These are phyloP conservation scores for Zaprionus taronus DNA, from an alignment of 1,140 invertebrate species.

Conservation along the genomic window DNA sequence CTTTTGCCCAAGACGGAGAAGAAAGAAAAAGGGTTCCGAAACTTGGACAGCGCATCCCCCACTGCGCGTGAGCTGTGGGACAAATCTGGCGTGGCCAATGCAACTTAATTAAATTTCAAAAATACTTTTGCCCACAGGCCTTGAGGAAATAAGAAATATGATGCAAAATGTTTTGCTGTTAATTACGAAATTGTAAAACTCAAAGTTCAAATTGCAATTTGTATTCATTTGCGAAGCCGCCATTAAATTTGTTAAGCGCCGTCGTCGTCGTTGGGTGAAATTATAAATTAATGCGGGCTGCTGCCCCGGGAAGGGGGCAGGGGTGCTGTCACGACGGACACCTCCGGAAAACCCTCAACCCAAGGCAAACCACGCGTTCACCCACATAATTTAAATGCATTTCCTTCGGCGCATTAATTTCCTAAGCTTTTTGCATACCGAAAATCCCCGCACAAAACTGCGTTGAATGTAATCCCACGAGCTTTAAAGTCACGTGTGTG, in stretches of 20 bases:
- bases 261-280: slow-evolving; percentile 45
- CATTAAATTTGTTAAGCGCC: slow-evolving; percentile 66
- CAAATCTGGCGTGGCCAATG: slow-evolving; percentile 79
- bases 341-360: slow-evolving; percentile 39
- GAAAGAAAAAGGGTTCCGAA: slow-evolving; percentile 56
- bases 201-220: slow-evolving; percentile 81
- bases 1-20: slow-evolving; percentile 63
- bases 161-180: slow-evolving; percentile 74
- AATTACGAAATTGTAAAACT: slow-evolving; percentile 79
- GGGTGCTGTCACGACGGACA: slow-evolving; percentile 64
- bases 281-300: slow-evolving; percentile 78
- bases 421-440: slow-evolving; percentile 78
- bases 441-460: slow-evolving; percentile 74
- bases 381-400: slow-evolving; percentile 81
- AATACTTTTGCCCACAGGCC: slow-evolving; percentile 59
- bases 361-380: slow-evolving; percentile 16
- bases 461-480: slow-evolving; percentile 78
- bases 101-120: slow-evolving; percentile 80
- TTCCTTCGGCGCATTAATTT: slow-evolving; percentile 81
- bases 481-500: slow-evolving; percentile 81
- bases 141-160: slow-evolving; percentile 60
- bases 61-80: slow-evolving; percentile 22
- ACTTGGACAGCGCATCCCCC: slow-evolving; percentile 3
- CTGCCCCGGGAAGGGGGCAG: slow-evolving; percentile 7
- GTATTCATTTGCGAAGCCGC: slow-evolving; percentile 75